Percentiles rank a stretch among this genome's conserved stretches.
Conservation (phyloP, 2,797 vertebrate genomes). For the Picus viridis region DNA sequence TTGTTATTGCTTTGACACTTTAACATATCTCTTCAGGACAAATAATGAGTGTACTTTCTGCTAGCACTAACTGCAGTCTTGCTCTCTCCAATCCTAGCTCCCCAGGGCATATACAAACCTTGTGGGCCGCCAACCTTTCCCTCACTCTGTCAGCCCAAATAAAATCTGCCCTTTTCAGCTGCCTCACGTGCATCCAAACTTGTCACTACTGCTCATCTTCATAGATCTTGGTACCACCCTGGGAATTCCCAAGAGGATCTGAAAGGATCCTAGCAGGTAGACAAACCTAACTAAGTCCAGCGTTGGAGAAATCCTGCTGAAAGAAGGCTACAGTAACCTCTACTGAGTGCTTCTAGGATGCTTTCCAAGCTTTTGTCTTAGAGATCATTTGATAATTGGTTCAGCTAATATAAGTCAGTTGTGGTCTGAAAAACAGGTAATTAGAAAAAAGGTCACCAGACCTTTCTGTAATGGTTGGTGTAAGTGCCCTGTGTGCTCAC, state of each 20-base stretch:
- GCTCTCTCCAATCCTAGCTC: not conserved
- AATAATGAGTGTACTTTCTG: not conserved
- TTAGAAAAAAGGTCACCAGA: not conserved
- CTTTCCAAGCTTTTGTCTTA: not conserved
- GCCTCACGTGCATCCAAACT: not conserved
- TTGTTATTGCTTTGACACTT: not conserved
- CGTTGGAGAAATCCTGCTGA: not conserved
- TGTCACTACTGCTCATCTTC: not conserved
- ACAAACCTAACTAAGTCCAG: not conserved
- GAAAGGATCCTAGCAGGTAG: not conserved
- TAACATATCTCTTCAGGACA: not conserved
- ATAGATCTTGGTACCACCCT: not conserved
- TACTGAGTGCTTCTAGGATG: not conserved
- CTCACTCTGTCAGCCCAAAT: not conserved
- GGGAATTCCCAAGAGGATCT: not conserved
- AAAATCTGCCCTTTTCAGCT: not conserved
- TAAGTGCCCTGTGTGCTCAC: constrained; percentile 31
- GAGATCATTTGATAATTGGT: not conserved
- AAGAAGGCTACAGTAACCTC: not conserved
- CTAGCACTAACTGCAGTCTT: not conserved
- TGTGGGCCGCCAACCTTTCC: not conserved
- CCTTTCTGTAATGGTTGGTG: not conserved
- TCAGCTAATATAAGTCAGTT: not conserved
- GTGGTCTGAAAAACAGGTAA: not conserved
- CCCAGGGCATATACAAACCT: not conserved